phyloP scores from a whole-genome alignment of 2,113 vertebrate genomes.

The Brevimyrus niger region DNA sequence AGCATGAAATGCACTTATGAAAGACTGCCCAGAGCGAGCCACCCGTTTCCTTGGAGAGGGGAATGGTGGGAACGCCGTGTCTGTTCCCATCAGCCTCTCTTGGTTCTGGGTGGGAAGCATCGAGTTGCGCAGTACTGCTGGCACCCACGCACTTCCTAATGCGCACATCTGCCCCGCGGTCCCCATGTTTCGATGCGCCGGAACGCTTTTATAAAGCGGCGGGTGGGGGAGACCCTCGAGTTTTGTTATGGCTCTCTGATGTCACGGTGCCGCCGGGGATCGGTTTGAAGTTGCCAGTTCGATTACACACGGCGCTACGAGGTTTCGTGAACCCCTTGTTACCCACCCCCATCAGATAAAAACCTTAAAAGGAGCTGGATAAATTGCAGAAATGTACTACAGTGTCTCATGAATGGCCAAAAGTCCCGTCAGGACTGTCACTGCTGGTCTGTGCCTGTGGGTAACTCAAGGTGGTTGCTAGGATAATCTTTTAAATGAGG shows the following conservation, averaged over 20 bases:
- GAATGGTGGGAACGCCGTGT: not conserved
- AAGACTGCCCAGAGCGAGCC: not conserved
- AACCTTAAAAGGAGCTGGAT: not conserved
- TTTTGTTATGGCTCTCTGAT: not conserved
- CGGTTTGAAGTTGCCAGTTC: constrained; percentile 6
- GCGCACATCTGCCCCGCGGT: not conserved
- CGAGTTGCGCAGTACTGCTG: not conserved
- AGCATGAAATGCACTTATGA: not conserved
- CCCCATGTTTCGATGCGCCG: not conserved
- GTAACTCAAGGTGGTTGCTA: not conserved
- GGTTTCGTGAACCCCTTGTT: not conserved
- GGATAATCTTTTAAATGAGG: not conserved
- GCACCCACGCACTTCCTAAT: not conserved
- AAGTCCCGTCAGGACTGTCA: not conserved
- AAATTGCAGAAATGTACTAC: not conserved
- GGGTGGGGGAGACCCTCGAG: not conserved
- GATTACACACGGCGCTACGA: not conserved
- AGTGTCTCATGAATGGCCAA: not conserved
- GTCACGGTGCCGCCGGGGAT: not conserved
- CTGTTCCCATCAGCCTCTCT: not conserved
- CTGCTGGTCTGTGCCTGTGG: not conserved
- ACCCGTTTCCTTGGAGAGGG: not conserved
- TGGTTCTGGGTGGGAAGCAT: not conserved
- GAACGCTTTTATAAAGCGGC: not conserved
- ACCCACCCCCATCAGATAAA: not conserved